Evolutionary conservation across 1,140 invertebrate species (phyloP).

Genomic region (Saccostrea cuccullata): DNA sequence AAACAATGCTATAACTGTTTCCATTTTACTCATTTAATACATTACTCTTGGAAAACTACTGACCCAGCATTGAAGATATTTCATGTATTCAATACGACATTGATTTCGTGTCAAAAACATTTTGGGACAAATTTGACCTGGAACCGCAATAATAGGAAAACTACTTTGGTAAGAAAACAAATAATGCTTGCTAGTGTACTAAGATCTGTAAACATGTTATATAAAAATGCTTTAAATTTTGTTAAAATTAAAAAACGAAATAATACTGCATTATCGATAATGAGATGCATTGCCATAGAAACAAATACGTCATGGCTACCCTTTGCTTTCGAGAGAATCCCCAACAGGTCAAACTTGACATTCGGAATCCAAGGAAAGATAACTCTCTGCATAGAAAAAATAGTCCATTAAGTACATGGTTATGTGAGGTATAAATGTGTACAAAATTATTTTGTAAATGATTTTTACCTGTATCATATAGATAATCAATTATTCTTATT

Average conservation of each 20-base stretch:
- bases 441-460: neutral
- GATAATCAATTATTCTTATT: neutral
- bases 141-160: neutral
- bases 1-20: no score
- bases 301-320: slow-evolving; percentile 67
- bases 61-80: no score
- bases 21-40: no score
- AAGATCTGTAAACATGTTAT: neutral
- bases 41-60: no score
- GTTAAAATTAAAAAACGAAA: neutral
- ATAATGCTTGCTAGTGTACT: neutral
- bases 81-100: no score
- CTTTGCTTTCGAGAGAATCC: slow-evolving; percentile 52
- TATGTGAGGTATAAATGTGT: neutral
- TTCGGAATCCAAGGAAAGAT: slow-evolving; percentile 61
- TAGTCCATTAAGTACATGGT: slow-evolving; percentile 36
- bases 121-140: neutral
- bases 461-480: neutral
- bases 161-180: neutral
- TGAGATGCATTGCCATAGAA: slow-evolving; percentile 57
- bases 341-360: slow-evolving; percentile 44
- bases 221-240: neutral
- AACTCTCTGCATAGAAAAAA: slow-evolving; percentile 51
- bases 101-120: neutral
- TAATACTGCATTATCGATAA: neutral